These are phyloP conservation scores for Dicycla oo DNA, from an alignment of 2,888 invertebrate species.

Conservation along the genomic window DNA sequence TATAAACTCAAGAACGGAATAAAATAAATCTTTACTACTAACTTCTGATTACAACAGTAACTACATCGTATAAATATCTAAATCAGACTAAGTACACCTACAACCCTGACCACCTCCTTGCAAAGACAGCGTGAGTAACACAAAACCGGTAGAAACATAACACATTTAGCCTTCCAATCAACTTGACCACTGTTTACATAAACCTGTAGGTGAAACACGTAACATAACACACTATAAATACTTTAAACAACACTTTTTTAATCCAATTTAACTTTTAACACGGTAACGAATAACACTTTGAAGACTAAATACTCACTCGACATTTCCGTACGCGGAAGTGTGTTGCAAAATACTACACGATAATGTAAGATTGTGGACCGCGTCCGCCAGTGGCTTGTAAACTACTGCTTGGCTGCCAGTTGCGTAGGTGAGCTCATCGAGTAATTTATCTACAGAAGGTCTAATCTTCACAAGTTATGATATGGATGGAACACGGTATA, in stretches of 20 bases:
- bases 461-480: neutral
- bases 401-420: slow-evolving; percentile 42
- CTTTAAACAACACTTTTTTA: slow-evolving; percentile 5
- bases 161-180: slow-evolving; percentile 34
- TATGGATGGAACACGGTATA: neutral
- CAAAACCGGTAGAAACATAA: slow-evolving; percentile 52
- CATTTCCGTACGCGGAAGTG: slow-evolving; percentile 33
- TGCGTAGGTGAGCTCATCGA: slow-evolving; percentile 33
- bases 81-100: neutral
- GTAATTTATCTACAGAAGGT: slow-evolving; percentile 38
- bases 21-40: too few species aligned
- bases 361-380: slow-evolving; percentile 15
- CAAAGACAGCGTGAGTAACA: slow-evolving; percentile 28
- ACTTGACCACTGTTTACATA: slow-evolving; percentile 58
- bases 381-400: slow-evolving; percentile 22
- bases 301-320: slow-evolving; percentile 52
- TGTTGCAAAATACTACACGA: slow-evolving; percentile 23
- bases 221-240: slow-evolving; percentile 35
- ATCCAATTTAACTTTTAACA: neutral
- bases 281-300: slow-evolving; percentile 8
- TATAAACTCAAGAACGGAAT: too few species aligned
- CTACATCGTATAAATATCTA: neutral
- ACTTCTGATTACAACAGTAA: slow-evolving; percentile 1
- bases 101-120: slow-evolving; percentile 17
- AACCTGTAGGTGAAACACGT: slow-evolving; percentile 36